These are phyloP conservation scores for Talpa occidentalis DNA, from an alignment of 2,113 vertebrate genomes.

Conservation along the genomic window DNA sequence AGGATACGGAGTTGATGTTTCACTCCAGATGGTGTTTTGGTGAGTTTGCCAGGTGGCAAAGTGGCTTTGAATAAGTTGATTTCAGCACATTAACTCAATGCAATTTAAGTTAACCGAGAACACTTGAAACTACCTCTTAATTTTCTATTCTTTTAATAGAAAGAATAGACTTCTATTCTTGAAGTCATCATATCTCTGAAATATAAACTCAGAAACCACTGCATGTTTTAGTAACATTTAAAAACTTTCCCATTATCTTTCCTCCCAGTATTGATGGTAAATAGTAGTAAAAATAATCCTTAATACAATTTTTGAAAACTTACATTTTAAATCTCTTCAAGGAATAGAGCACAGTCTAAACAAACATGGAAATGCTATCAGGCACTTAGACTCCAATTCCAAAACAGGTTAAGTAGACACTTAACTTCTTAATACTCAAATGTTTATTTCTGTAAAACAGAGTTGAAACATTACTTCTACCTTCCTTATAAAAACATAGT, in stretches of 20 bases:
- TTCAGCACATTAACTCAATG: conserved; percentile 8
- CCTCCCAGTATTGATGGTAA: background rate
- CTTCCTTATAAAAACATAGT: background rate
- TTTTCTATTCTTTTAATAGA: background rate
- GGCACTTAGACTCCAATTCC: background rate
- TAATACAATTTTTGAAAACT: background rate
- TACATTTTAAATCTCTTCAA: background rate
- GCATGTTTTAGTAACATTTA: background rate
- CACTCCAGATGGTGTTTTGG: background rate
- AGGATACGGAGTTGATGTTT: background rate
- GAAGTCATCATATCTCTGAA: background rate
- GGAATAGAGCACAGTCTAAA: background rate
- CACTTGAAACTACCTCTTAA: background rate
- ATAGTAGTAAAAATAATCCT: conserved; percentile 17
- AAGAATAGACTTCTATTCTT: too few species aligned
- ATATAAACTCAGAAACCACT: background rate
- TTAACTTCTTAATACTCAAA: background rate
- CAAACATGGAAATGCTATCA: background rate
- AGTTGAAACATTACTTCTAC: background rate
- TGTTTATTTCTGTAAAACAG: background rate
- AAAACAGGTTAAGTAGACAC: background rate
- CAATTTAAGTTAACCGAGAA: background rate
- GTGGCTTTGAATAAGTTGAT: background rate
- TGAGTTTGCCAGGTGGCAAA: background rate
- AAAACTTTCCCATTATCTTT: background rate